Evolutionary conservation across 2,888 invertebrate species (phyloP).

Genomic region (Sarcophaga rosellei): DNA sequence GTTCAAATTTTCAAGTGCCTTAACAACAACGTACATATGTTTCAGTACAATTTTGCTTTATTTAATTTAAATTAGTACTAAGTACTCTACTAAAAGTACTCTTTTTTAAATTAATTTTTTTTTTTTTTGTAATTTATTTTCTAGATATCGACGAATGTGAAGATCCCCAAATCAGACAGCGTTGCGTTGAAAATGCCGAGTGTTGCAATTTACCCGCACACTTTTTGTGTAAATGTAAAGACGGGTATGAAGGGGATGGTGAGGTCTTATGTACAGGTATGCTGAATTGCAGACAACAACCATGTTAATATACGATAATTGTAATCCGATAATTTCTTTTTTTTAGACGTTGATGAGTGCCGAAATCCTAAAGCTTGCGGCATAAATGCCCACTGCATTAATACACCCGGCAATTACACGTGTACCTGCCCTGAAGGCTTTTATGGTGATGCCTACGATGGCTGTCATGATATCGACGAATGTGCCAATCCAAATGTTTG

Average conservation of each 20-base stretch:
- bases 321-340: background rate
- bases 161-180: conserved; percentile 90
- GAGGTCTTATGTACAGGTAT: conserved; percentile 92
- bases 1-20: conserved; percentile 2
- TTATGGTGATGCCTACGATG: conserved; percentile 90
- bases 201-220: conserved; percentile 97
- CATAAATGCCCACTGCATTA: conserved; percentile 89
- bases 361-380: conserved; percentile 91
- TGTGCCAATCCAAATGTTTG: conserved; percentile 88
- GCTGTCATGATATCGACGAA: conserved; percentile 92
- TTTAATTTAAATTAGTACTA: too few species aligned
- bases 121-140: conserved; percentile 58
- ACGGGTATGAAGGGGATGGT: conserved; percentile 95
- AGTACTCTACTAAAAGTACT: background rate
- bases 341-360: conserved; percentile 93
- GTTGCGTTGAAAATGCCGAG: conserved; percentile 95
- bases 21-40: background rate
- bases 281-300: conserved; percentile 59
- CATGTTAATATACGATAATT: too few species aligned
- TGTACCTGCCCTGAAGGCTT: conserved; percentile 92
- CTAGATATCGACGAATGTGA: conserved; percentile 97
- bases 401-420: conserved; percentile 93
- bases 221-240: conserved; percentile 96
- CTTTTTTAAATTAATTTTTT: background rate
- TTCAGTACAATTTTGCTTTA: too few species aligned